Evolutionary conservation across 2,797 vertebrate species (phyloP).

Genomic region (Galago senegalensis): DNA sequence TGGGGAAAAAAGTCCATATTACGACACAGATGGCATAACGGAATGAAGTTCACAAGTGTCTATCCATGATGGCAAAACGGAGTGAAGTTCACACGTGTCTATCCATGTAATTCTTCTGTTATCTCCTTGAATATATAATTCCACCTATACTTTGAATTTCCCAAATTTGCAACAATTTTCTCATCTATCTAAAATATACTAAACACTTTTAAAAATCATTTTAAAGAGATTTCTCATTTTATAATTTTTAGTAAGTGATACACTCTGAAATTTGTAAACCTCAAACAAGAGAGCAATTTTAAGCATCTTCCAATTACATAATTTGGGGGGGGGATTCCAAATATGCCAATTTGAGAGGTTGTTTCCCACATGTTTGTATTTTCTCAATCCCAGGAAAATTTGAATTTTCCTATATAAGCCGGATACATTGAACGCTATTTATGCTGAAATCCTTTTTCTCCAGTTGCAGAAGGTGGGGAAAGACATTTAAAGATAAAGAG

Average conservation of each 20-base stretch:
- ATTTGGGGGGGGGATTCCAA: neutral
- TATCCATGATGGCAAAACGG: neutral
- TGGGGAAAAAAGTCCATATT: neutral
- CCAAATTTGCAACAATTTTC: neutral
- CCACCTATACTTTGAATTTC: neutral
- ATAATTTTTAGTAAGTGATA: neutral
- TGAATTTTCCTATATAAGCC: neutral
- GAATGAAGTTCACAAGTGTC: rapidly evolving
- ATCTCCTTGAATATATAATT: neutral
- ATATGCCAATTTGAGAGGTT: neutral
- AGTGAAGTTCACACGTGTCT: neutral
- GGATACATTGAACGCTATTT: neutral
- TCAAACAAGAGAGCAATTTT: neutral
- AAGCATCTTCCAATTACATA: neutral
- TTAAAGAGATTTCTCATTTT: neutral
- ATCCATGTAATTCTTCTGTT: neutral
- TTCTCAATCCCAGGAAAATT: neutral
- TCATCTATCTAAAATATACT: neutral
- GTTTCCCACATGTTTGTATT: neutral
- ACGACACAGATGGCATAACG: neutral
- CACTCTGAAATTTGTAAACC: neutral
- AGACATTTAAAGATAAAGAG: slow-evolving; percentile 8
- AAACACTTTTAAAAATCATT: too few species aligned
- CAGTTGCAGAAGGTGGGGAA: neutral
- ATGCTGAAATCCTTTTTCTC: neutral